phyloP scores from a whole-genome alignment of 92 coral and sea anemone genomes.

The Micromussa lordhowensis region DNA sequence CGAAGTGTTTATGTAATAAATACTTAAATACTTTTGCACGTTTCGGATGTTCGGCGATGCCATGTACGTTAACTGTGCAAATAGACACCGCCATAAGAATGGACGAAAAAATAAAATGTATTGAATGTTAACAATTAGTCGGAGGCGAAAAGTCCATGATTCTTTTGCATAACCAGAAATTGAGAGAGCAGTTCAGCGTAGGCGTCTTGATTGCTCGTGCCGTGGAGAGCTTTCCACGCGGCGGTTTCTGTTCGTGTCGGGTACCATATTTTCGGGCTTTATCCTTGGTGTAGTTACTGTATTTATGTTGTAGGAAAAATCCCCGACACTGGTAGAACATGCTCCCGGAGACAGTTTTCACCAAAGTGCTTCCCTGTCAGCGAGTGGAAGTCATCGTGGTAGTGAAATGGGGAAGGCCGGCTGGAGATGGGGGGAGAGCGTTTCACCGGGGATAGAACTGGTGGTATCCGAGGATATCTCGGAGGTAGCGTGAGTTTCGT shows the following conservation, averaged over 20 bases:
- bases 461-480: too few relatives aligned
- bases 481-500: too few relatives aligned
- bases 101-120: neutral
- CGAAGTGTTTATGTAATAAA: neutral
- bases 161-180: neutral
- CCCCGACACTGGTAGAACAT: neutral
- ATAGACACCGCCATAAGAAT: too few relatives aligned
- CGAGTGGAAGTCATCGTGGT: too few relatives aligned
- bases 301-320: neutral
- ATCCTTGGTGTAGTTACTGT: neutral
- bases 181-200: neutral
- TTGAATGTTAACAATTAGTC: neutral
- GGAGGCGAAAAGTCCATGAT: neutral
- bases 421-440: too few relatives aligned
- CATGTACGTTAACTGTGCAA: too few relatives aligned
- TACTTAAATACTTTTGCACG: neutral
- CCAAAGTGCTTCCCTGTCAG: too few relatives aligned
- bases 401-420: too few relatives aligned
- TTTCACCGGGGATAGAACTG: too few relatives aligned
- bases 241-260: too few relatives aligned
- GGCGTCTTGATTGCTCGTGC: neutral
- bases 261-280: too few relatives aligned
- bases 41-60: conserved; percentile 17
- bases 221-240: neutral
- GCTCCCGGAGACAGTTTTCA: too few relatives aligned